Evolutionary conservation across 1,140 invertebrate genomes (phyloP), one percentile per base, ranked within the genome.

Genomic region (Procambarus clarkii): DNA sequence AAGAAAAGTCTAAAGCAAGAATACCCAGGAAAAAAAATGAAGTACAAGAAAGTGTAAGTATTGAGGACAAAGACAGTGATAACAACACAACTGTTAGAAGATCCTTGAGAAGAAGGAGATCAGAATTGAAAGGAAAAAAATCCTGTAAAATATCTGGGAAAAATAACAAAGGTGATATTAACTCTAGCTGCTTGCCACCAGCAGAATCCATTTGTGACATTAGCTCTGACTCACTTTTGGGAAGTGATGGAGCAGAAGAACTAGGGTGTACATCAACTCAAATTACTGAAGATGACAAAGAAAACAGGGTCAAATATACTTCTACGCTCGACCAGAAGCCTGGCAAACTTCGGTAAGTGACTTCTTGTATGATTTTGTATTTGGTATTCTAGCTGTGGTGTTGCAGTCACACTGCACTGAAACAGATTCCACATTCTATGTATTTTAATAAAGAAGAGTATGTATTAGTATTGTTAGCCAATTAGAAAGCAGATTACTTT

Each of bases 281-380:
- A 45, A 21, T 60, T 4, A 18, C 58, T 64, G 85, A 78, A 74
- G 48, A 58, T 79, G 85, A 87, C 21, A 87, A 87, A 54, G 85
- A 87, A 60, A 87, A 79, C 58, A 58, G n/a, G 13, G 76, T 54
- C 24, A 46, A 60, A 3, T 87, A 87, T n/a, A 78, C 71, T 15
- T 87, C 85, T 13, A 54, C 54, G 2, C 76, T 78, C 3, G 8
- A 79, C 44, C 46, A 24, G 18, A 77, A 58, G n/a, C 50, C 85
- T 7, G 76, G 76, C 74, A 87, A 78, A 64, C 76, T 87, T 18
- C 74, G 76, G 85, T 87, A 34, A 60, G 85, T 79, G 8, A 34
- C 24, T 8, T 69, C 21, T 44, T 54, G 48, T 9, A 78, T 86
- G 85, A 78, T 86, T 54, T 54, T 9, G 13, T 8, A 54, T 34